These are phyloP conservation scores for Laticauda laticaudata DNA, from an alignment of 2,113 vertebrate genomes.

Conservation along the genomic window DNA sequence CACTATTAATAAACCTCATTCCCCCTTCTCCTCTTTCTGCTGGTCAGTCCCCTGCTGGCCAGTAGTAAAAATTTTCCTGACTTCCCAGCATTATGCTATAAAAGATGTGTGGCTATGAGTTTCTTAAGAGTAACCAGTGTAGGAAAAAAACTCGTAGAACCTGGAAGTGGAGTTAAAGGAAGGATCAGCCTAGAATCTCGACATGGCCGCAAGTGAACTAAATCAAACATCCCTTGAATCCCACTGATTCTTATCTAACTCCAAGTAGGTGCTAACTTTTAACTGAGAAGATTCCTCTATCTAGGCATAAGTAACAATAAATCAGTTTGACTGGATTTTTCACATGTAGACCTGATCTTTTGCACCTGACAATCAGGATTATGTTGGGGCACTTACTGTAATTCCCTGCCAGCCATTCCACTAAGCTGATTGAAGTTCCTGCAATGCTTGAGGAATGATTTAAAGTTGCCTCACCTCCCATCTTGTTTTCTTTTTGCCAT, in stretches of 20 bases:
- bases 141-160: neutral
- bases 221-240: neutral
- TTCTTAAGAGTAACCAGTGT: neutral
- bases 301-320: neutral
- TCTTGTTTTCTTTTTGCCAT: neutral
- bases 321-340: neutral
- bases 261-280: neutral
- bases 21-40: neutral
- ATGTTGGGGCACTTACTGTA: neutral
- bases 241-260: neutral
- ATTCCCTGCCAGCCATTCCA: neutral
- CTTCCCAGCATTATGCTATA: neutral
- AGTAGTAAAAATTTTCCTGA: neutral
- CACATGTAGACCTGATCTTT: neutral
- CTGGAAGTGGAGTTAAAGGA: neutral
- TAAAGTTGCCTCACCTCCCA: slow-evolving; percentile 7
- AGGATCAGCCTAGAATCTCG: neutral
- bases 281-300: neutral
- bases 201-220: neutral
- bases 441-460: neutral
- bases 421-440: neutral
- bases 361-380: neutral
- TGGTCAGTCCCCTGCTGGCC: neutral
- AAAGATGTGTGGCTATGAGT: neutral
- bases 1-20: neutral